phyloP scores from a whole-genome alignment of 2,888 invertebrate species.

The Eilema griseolum region DNA sequence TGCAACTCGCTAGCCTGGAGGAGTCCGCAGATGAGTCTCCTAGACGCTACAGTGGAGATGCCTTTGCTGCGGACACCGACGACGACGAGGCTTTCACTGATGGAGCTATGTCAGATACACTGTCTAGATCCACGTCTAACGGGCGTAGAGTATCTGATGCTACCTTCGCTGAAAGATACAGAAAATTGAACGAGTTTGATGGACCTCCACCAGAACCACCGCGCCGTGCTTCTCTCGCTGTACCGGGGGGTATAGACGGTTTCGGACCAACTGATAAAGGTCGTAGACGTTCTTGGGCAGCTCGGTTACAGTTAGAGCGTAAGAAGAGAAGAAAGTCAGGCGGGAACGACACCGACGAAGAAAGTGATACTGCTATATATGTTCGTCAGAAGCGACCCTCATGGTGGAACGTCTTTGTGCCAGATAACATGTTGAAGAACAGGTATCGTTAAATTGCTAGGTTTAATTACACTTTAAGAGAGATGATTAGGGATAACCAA shows the following conservation, averaged over 20 bases:
- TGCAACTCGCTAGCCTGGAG: slow-evolving; percentile 81
- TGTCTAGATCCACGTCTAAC: slow-evolving; percentile 68
- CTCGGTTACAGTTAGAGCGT: slow-evolving; percentile 83
- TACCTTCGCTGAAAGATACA: slow-evolving; percentile 80
- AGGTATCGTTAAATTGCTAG: slow-evolving; percentile 81
- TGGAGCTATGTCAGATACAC: slow-evolving; percentile 61
- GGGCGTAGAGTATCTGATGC: slow-evolving; percentile 83
- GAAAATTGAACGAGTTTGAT: slow-evolving; percentile 80
- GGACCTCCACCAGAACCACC: slow-evolving; percentile 76
- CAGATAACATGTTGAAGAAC: slow-evolving; percentile 90
- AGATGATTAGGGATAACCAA: slow-evolving; percentile 4
- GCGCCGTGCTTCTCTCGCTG: slow-evolving; percentile 81
- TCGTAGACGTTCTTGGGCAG: slow-evolving; percentile 89
- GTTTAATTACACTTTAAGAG: background rate
- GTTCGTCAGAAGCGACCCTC: slow-evolving; percentile 92
- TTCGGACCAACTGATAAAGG: slow-evolving; percentile 82
- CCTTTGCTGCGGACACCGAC: slow-evolving; percentile 71
- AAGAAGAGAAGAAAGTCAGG: slow-evolving; percentile 87
- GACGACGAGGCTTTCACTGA: slow-evolving; percentile 79
- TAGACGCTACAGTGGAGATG: slow-evolving; percentile 78
- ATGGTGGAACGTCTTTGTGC: slow-evolving; percentile 96
- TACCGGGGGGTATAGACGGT: slow-evolving; percentile 71
- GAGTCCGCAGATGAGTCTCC: slow-evolving; percentile 79
- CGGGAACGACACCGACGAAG: slow-evolving; percentile 78
- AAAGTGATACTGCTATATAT: slow-evolving; percentile 77